These are phyloP conservation scores for Neodiprion virginianus DNA, from an alignment of 1,140 invertebrate species.

Conservation along the genomic window DNA sequence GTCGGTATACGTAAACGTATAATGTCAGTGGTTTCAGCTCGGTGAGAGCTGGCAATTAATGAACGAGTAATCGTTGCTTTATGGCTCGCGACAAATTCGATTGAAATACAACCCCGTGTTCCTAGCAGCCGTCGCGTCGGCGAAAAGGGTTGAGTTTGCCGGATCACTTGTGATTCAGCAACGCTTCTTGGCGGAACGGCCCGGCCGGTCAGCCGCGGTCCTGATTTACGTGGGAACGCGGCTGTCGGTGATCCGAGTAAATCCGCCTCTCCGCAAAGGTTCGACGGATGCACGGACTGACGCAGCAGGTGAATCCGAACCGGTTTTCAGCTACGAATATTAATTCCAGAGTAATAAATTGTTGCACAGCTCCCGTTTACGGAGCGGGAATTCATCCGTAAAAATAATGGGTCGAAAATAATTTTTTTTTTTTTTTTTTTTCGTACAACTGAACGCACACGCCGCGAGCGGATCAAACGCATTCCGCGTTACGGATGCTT, in stretches of 20 bases:
- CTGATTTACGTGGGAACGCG: not conserved
- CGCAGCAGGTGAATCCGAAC: no score
- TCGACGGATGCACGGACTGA: not conserved
- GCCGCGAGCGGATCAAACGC: not conserved
- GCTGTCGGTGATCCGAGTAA: not conserved
- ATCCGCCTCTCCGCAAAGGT: not conserved
- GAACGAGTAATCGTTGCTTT: not conserved
- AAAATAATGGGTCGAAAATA: no score
- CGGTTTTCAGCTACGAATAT: no score
- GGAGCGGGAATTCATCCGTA: no score
- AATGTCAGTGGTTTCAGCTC: not conserved
- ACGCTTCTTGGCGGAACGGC: not conserved
- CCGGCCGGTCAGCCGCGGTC: not conserved
- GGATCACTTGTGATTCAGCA: not conserved
- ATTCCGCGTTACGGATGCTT: not conserved
- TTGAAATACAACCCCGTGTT: not conserved
- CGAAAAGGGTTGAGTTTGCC: not conserved
- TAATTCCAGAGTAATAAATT: no score
- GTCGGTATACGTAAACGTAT: not conserved
- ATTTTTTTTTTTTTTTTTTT: no score
- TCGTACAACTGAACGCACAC: no score
- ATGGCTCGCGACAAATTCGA: not conserved
- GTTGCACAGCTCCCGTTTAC: no score
- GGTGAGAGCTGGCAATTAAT: conserved; percentile 4
- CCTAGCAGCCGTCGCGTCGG: not conserved